Conservation (phyloP, 2,888 invertebrate species). For the Antheraea assamensis region DNA sequence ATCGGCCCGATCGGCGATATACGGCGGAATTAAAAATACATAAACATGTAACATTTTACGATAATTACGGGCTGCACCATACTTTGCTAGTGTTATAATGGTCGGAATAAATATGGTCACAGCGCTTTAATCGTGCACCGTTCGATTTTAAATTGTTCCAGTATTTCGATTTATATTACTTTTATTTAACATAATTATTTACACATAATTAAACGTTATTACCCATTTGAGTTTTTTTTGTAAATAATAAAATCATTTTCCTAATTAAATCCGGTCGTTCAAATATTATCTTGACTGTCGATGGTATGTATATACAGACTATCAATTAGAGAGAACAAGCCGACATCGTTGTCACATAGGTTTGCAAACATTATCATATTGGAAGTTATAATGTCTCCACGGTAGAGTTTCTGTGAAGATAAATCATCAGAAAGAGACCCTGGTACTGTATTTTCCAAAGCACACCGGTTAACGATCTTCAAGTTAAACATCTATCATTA, state of each 20-base stretch:
- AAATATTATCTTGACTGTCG: not conserved
- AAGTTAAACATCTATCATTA: too few species aligned
- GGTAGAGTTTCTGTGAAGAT: too few species aligned
- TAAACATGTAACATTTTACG: conserved; percentile 79
- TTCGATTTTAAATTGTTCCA: conserved; percentile 34
- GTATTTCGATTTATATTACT: conserved; percentile 1
- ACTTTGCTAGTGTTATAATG: conserved; percentile 69
- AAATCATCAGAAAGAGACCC: too few species aligned
- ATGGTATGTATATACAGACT: too few species aligned
- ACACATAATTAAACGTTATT: not conserved
- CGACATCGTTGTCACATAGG: too few species aligned
- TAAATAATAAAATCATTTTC: not conserved
- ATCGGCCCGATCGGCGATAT: conserved; percentile 60
- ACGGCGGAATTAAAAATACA: conserved; percentile 80
- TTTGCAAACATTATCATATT: too few species aligned
- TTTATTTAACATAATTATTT: conserved; percentile 4
- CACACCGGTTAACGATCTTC: too few species aligned
- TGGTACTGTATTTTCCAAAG: too few species aligned
- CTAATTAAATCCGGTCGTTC: not conserved
- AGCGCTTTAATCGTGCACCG: conserved; percentile 38
- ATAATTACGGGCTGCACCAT: conserved; percentile 72
- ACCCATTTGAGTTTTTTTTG: not conserved
- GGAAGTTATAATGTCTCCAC: too few species aligned
- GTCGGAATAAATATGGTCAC: conserved; percentile 53
- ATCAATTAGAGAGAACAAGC: too few species aligned